Conservation (phyloP, 2,888 invertebrate species). For the Myopa tessellatipennis region DNA sequence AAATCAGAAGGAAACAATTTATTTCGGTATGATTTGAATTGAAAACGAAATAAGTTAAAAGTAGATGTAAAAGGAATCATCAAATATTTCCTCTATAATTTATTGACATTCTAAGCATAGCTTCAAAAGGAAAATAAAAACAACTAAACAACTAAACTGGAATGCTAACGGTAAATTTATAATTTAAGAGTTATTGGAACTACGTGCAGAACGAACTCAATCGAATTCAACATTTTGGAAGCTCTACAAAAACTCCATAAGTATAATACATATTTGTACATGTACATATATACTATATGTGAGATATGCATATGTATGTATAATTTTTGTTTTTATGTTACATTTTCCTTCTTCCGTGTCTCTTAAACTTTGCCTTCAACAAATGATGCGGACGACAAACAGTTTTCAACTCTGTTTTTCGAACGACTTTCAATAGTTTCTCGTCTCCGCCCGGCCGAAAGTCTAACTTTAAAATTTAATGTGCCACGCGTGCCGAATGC, state of each 20-base stretch:
- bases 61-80: too few species aligned
- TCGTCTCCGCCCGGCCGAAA: neutral
- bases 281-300: neutral
- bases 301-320: neutral
- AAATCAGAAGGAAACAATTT: too few species aligned
- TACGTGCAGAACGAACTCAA: neutral
- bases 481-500: neutral
- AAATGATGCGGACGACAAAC: constrained; percentile 1
- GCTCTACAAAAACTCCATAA: constrained; percentile 6
- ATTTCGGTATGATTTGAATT: too few species aligned
- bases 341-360: neutral
- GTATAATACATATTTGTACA: neutral
- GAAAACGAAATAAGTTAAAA: too few species aligned
- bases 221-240: neutral
- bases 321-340: neutral
- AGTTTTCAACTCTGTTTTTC: neutral
- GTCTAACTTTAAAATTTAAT: neutral
- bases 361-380: neutral
- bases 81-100: too few species aligned
- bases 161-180: too few species aligned
- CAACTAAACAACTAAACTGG: too few species aligned
- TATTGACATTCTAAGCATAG: too few species aligned
- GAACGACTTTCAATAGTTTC: neutral
- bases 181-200: neutral
- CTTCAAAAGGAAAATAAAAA: too few species aligned